Conservation (phyloP, 2,888 invertebrate species). For the Leptopilina syphax region DNA sequence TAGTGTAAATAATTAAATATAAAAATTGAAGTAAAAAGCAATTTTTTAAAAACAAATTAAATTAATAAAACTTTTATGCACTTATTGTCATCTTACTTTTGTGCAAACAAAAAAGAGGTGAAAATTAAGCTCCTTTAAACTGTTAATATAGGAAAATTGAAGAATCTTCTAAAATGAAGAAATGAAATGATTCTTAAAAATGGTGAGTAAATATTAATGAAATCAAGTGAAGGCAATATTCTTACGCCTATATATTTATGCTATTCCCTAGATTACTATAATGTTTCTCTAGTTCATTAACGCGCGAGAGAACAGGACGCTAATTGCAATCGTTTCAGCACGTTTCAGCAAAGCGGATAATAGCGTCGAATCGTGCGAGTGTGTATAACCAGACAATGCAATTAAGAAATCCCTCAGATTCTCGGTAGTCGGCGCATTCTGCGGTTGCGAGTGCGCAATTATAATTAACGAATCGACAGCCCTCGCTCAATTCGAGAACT, state of each 20-base stretch:
- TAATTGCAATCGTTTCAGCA: slow-evolving; percentile 42
- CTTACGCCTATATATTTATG: not conserved
- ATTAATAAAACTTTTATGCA: too few relatives aligned
- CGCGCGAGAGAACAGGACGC: slow-evolving; percentile 37
- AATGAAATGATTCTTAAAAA: too few relatives aligned
- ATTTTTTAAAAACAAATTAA: too few relatives aligned
- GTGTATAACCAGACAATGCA: slow-evolving; percentile 62
- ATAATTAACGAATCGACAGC: slow-evolving; percentile 75
- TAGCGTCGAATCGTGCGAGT: slow-evolving; percentile 29
- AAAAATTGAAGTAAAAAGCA: too few relatives aligned
- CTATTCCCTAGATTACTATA: slow-evolving; percentile 23
- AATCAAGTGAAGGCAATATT: not conserved
- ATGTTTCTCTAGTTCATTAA: slow-evolving; percentile 39
- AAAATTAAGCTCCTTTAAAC: too few relatives aligned
- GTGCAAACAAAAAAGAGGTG: too few relatives aligned
- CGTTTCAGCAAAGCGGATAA: slow-evolving; percentile 40
- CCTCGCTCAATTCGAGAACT: slow-evolving; percentile 65
- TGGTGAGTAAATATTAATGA: not conserved
- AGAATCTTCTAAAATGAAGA: too few relatives aligned
- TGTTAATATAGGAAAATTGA: too few relatives aligned
- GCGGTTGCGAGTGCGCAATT: slow-evolving; percentile 66
- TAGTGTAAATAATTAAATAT: too few relatives aligned
- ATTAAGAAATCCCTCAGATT: slow-evolving; percentile 75
- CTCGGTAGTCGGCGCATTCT: slow-evolving; percentile 64
- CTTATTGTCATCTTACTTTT: too few relatives aligned